phyloP scores from a whole-genome alignment of 2,888 invertebrate species.

The Muschampia plurimacula region DNA sequence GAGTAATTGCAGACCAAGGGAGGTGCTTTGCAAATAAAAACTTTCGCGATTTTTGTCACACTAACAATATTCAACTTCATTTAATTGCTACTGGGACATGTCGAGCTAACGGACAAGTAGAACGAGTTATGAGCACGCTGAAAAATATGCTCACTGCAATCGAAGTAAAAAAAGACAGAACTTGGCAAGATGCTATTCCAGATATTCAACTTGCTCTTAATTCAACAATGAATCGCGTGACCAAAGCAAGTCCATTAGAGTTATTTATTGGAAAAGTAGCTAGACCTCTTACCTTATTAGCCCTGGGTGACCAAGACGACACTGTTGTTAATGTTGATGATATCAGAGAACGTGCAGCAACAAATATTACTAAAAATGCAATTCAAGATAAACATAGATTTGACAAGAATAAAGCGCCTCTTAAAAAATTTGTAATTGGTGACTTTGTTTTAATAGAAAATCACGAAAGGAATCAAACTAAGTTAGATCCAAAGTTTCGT shows the following conservation, averaged over 20 bases:
- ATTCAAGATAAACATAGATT: too few species aligned
- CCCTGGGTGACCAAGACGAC: too few species aligned
- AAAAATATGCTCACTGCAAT: neutral
- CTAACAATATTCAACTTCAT: neutral
- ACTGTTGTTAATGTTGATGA: too few species aligned
- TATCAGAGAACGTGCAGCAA: too few species aligned
- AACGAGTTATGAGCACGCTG: conserved; percentile 46
- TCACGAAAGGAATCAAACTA: too few species aligned
- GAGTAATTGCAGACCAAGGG: neutral
- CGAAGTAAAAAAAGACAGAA: neutral
- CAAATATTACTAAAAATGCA: too few species aligned
- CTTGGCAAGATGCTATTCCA: neutral
- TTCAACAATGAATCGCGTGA: neutral
- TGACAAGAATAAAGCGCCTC: too few species aligned
- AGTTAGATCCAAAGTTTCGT: too few species aligned
- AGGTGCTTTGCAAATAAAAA: neutral
- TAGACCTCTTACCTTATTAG: neutral
- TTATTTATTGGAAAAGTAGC: neutral
- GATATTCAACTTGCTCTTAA: neutral
- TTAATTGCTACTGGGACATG: neutral
- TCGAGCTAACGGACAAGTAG: conserved; percentile 53
- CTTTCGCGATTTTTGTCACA: neutral
- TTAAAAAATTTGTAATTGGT: too few species aligned
- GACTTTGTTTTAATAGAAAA: too few species aligned
- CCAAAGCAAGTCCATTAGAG: neutral